Base-by-base conservation (phyloP, 2,113 vertebrate species). In the Haemorhous mexicanus region DNA sequence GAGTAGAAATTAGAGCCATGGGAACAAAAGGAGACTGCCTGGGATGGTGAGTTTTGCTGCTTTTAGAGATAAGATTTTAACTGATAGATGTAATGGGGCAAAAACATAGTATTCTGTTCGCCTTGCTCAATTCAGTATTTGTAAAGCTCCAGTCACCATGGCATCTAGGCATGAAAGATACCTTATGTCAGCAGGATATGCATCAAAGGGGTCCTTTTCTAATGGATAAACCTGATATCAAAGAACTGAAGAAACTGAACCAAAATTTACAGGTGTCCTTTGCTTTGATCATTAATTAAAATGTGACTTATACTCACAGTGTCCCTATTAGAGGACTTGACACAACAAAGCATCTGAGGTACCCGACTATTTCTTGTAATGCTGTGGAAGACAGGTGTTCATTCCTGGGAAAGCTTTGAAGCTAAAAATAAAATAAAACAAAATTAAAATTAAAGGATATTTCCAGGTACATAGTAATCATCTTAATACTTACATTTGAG, bases 401-500 rank as follows among this genome's bases (percentile, higher is more conserved):
- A 97, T 98, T 98, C 97, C 97, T 98, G 87, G 77, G 89, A 95
- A 94, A 93, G 96, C 98, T 98, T 98, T 98, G 98, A 98, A 98
- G 98, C 96, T 97, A 97, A 97, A 98, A 98, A 96, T 97, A 97
- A 98, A 98, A 98, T 95, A 97, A 97, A 97, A 95, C 94, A 96
- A 97, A 98, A 98, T 97, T 97, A 95, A 98, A 98, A 98, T 98
- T 97, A 98, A 98, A 98, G 98, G 98, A 98, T 98, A 97, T 97
- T 97, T 96, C 91, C 95, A 92, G 93, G 97, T 92, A 98, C 97
- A 94, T 97, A 97, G 97, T 97, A 98, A 98, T 98, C 98, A 98
- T 96, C 97, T 97, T 98, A 98, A 98, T 98, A 96, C 97, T 91
- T 91, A 75, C 72, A 97, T 97, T 98, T 87, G 92, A 96, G 88